A percentile compares a stretch with the other conserved stretches of the same genome.
These are phyloP conservation scores for Tinamus guttatus DNA, from an alignment of 2,113 vertebrate genomes.

Conservation along the genomic window DNA sequence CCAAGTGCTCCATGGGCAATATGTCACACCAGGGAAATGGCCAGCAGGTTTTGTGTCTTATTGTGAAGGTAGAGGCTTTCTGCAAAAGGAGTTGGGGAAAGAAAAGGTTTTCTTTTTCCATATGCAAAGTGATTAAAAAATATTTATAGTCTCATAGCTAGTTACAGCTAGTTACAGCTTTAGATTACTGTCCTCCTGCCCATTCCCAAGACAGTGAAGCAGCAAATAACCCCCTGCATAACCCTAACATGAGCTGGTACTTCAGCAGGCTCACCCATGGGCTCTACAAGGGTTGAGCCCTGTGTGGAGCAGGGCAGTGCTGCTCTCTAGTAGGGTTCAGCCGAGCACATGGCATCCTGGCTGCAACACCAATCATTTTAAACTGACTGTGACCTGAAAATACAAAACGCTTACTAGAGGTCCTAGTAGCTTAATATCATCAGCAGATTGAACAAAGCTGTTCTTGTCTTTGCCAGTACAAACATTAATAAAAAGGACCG, in stretches of 20 bases:
- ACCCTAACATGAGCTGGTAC: neutral
- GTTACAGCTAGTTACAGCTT: conserved; percentile 16
- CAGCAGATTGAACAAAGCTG: conserved; percentile 69
- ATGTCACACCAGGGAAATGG: neutral
- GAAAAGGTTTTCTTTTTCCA: neutral
- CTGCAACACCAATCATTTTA: conserved; percentile 47
- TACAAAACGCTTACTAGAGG: conserved; percentile 71
- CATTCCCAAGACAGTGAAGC: neutral
- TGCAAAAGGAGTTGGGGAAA: neutral
- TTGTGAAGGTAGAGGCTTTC: neutral
- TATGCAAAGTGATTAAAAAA: neutral
- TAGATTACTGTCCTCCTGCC: neutral
- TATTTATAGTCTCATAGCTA: conserved; percentile 23
- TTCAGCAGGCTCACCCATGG: neutral
- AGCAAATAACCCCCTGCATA: neutral
- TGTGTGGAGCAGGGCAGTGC: neutral
- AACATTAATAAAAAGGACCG: conserved; percentile 70
- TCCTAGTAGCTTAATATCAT: conserved; percentile 65
- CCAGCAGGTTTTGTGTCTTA: neutral
- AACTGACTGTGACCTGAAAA: conserved; percentile 68
- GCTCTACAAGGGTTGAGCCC: neutral
- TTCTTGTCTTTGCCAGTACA: conserved; percentile 62
- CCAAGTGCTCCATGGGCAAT: neutral
- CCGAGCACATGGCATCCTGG: conserved; percentile 16
- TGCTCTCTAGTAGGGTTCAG: neutral